These are phyloP conservation scores for Stichopus chloronotus DNA, from an alignment of 35 echinoderm and acorn worm genomes.

Conservation along the genomic window DNA sequence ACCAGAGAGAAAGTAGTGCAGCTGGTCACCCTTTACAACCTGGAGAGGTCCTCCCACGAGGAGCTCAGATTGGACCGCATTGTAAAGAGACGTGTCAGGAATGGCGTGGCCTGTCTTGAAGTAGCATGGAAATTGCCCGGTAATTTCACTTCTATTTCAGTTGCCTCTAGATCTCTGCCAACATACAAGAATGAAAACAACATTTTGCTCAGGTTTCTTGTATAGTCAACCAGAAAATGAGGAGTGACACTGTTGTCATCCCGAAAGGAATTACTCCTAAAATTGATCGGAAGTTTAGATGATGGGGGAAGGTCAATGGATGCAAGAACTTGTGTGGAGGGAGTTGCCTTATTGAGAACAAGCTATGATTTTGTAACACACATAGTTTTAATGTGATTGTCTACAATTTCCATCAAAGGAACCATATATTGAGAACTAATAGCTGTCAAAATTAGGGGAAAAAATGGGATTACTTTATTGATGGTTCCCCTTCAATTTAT, in stretches of 20 bases:
- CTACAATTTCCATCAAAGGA: too few species aligned
- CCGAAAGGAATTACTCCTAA: too few species aligned
- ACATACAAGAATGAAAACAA: neutral
- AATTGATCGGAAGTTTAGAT: too few species aligned
- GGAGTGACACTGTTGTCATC: neutral
- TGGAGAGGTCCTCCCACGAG: conserved; percentile 38
- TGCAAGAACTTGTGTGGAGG: too few species aligned
- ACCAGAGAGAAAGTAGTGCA: conserved; percentile 87
- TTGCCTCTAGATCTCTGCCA: neutral
- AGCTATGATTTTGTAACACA: too few species aligned
- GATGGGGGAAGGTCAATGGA: too few species aligned
- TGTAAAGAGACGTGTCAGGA: conserved; percentile 77
- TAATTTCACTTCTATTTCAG: conserved; percentile 1
- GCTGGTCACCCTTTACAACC: conserved; percentile 72
- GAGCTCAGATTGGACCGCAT: conserved; percentile 46
- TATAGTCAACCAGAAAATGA: neutral
- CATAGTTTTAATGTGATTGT: too few species aligned
- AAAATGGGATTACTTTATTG: too few species aligned
- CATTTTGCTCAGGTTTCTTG: neutral
- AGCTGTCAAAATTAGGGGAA: too few species aligned
- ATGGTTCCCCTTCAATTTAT: too few species aligned
- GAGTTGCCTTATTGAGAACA: too few species aligned
- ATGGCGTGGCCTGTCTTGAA: conserved; percentile 80
- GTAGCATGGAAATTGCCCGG: conserved; percentile 83
- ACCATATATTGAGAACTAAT: too few species aligned